phyloP scores from a whole-genome alignment of 2,888 invertebrate genomes.

The Pheosia tremula region DNA sequence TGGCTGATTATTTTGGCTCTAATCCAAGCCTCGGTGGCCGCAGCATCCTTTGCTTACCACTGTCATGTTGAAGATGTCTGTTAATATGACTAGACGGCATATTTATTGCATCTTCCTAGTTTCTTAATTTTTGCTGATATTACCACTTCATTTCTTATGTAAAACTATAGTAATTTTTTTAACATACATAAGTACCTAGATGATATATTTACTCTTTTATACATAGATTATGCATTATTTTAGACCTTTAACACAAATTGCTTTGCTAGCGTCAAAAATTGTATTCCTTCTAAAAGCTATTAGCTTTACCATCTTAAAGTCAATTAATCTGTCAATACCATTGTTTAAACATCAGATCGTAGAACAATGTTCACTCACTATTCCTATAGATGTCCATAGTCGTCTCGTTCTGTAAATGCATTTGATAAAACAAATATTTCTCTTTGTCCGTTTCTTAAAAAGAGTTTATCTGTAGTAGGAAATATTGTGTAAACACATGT shows the following conservation, averaged over 20 bases:
- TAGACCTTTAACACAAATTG: too few species aligned
- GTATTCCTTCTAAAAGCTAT: too few species aligned
- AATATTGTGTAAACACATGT: constrained; percentile 44
- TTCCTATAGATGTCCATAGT: not conserved
- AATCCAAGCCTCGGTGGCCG: constrained; percentile 63
- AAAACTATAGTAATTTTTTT: too few species aligned
- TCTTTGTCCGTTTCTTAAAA: constrained; percentile 16
- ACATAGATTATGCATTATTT: too few species aligned
- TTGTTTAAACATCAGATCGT: not conserved
- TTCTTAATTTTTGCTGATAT: too few species aligned
- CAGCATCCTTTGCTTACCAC: constrained; percentile 48
- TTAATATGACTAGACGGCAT: constrained; percentile 8
- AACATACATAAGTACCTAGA: too few species aligned
- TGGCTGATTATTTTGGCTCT: constrained; percentile 74
- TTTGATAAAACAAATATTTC: constrained; percentile 33
- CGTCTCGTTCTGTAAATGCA: not conserved
- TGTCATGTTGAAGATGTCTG: constrained; percentile 49
- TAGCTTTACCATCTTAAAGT: not conserved
- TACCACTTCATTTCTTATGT: too few species aligned
- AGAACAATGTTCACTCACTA: constrained; percentile 9
- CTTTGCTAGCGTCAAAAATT: too few species aligned
- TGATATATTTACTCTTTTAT: too few species aligned
- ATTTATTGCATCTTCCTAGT: constrained; percentile 15
- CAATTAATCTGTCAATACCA: not conserved
- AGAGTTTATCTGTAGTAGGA: constrained; percentile 35